Base-by-base conservation (phyloP, 2,113 vertebrate species). In the Hepsetus odoe region DNA sequence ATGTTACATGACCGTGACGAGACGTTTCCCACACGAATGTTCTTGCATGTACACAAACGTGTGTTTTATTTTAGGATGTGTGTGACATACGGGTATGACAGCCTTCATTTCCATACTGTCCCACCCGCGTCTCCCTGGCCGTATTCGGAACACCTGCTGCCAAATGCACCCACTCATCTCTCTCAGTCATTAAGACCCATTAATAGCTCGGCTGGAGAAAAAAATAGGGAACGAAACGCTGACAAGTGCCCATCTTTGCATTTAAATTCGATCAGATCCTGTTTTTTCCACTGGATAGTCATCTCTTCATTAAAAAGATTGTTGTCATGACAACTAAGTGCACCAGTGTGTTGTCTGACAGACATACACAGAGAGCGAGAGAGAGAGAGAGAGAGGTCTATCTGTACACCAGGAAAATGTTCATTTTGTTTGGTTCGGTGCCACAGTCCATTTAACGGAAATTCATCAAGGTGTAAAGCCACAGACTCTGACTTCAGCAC, bases 271-370 rank as follows among this genome's bases (percentile, higher is more conserved):
- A 78, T 38, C 46, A 38, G 42, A 64, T 4, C 18, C 6, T 66
- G 28, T 68, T 20, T 4, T 32, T 12, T 20, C 13, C 32, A 26
- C 42, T 9, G 40, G 55, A 64, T 67, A 42, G n/a, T 49, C 58
- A 58, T n/a, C 20, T n/a, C 11, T 81, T 81, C 79, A 83, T 53
- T 56, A 82, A 85, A 81, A 74, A 59, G 56, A 69, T 44, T 20
- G 81, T 85, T 80, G 85, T 86, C 88, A 90, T 89, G 86, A 89
- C 84, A 85, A 90, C 86, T 62, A 77, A 35, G 3, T 73, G 67
- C 74, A 79, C 18, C 46, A 49, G 46, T 72, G 77, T 70, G 55
- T 53, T 62, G 14, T 62, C 59, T 62, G 30, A 28, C 4, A 18
- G 59, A 62, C 16, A 20, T 14, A 49, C 16, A 49, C 16, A 20